A percentile compares a stretch with the other conserved stretches of the same genome.
These are phyloP conservation scores for Papilio glaucus DNA, from an alignment of 1,140 invertebrate species.

Conservation along the genomic window DNA sequence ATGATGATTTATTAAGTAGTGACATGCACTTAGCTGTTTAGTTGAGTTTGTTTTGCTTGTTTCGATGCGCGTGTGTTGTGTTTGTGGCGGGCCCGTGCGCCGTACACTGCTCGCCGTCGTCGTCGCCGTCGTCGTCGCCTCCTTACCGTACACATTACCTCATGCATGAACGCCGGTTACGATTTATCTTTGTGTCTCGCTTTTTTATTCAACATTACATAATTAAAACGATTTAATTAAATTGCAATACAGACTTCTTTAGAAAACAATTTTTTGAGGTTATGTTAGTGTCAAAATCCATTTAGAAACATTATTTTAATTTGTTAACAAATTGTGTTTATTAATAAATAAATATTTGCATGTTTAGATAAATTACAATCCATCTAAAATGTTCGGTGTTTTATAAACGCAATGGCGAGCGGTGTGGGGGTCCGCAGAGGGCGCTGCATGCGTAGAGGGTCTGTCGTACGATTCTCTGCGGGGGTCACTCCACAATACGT, in stretches of 20 bases:
- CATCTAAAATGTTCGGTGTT: not conserved
- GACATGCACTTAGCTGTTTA: conserved; percentile 52
- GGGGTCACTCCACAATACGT: conserved; percentile 20
- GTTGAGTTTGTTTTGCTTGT: conserved; percentile 40
- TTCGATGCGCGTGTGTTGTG: conserved; percentile 28
- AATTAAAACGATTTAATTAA: no score
- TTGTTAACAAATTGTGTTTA: not conserved
- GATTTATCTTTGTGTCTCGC: no score
- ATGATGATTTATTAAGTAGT: conserved; percentile 66
- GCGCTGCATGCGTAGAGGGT: conserved; percentile 30
- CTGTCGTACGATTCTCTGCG: conserved; percentile 15
- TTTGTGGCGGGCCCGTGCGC: conserved; percentile 6
- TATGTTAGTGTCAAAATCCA: no score
- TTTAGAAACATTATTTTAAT: not conserved
- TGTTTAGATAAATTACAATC: not conserved
- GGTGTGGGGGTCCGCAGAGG: not conserved
- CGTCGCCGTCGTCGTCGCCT: no score
- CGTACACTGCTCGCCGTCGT: not conserved
- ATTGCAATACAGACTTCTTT: no score
- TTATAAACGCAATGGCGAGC: not conserved
- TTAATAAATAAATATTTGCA: not conserved
- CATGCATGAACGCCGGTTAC: not conserved
- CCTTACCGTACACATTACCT: not conserved
- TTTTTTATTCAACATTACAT: no score
- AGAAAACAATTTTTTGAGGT: no score